Conservation (phyloP, 1,140 invertebrate genomes). For the Nymphalis io region DNA sequence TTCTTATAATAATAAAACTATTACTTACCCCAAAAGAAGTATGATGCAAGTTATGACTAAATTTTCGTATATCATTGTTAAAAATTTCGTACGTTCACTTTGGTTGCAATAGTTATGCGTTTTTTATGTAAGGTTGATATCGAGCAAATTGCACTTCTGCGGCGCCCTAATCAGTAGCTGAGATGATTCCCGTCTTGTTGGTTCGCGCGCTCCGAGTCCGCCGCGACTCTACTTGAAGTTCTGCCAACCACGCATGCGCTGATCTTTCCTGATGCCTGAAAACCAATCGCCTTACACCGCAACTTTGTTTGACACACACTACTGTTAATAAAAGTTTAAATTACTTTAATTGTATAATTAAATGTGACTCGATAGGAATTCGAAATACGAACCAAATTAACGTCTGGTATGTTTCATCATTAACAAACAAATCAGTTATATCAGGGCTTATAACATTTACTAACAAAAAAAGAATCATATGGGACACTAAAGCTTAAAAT, state of each 20-base stretch:
- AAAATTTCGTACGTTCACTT: background rate
- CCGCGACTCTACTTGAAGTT: slow-evolving; percentile 35
- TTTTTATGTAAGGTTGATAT: background rate
- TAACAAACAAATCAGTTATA: background rate
- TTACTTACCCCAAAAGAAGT: slow-evolving; percentile 13
- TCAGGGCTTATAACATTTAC: background rate
- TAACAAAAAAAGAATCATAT: background rate
- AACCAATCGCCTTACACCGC: slow-evolving; percentile 32
- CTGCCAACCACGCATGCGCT: slow-evolving; percentile 47
- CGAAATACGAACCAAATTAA: slow-evolving; percentile 10
- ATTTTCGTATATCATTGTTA: background rate
- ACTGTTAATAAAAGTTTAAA: slow-evolving; percentile 36
- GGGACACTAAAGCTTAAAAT: too few relatives aligned
- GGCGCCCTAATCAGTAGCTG: slow-evolving; percentile 41
- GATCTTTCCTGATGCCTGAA: slow-evolving; percentile 25
- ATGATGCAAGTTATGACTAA: background rate
- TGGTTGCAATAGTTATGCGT: background rate
- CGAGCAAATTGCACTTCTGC: background rate
- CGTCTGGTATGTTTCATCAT: slow-evolving; percentile 1
- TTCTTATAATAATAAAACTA: background rate
- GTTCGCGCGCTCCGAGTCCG: slow-evolving; percentile 46
- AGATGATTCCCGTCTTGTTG: slow-evolving; percentile 40
- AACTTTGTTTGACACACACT: slow-evolving; percentile 21
- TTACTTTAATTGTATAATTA: slow-evolving; percentile 17
- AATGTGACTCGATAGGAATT: slow-evolving; percentile 8